Base-by-base conservation (phyloP, 2,797 vertebrate genomes). In the Margarornis squamiger region DNA sequence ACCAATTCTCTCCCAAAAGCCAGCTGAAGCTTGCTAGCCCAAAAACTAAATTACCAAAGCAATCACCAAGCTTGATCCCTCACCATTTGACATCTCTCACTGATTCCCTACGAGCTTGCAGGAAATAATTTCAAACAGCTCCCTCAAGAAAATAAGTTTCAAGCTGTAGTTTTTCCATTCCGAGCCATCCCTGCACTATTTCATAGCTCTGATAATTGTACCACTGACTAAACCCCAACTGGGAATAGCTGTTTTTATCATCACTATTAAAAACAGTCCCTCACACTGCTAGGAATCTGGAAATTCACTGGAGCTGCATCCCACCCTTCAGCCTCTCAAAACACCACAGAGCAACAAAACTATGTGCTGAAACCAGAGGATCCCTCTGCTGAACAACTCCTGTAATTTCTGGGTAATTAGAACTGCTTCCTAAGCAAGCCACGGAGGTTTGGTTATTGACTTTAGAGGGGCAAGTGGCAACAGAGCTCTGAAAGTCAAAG, bases 251-350 rank as follows among this genome's bases (percentile, higher is more conserved):
- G 94, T 93, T 96, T 95, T 97, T 96, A 97, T 97, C 97, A 97
- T 97, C 96, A 97, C 93, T 95, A 97, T 96, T 97, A 96, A 97
- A 98, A 98, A 97, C 97, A 97, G 93, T 97, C 96, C 93, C 97
- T 97, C 93, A 77, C 61, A 88, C 92, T 94, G 97, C 91, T 90
- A 97, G 97, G 78, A 93, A 97, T 98, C 97, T 97, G 96, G 97
- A 97, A 98, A 97, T 65, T 97, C 94, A 75, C 30, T 97, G 96
- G 85, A 96, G 96, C 89, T 72, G 65, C 20, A 97, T 97, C 96
- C 96, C 96, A 97, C 97, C 96, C 97, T 96, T 96, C 79, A 0
- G 96, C 83, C 92, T 96, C 96, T 95, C 94, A 82, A 95, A 96
- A 95, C 90, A 96, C 88, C 73, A 74, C 93, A 95, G 80, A 95